phyloP scores from a whole-genome alignment of 2,888 invertebrate species.

The Laothoe populi region DNA sequence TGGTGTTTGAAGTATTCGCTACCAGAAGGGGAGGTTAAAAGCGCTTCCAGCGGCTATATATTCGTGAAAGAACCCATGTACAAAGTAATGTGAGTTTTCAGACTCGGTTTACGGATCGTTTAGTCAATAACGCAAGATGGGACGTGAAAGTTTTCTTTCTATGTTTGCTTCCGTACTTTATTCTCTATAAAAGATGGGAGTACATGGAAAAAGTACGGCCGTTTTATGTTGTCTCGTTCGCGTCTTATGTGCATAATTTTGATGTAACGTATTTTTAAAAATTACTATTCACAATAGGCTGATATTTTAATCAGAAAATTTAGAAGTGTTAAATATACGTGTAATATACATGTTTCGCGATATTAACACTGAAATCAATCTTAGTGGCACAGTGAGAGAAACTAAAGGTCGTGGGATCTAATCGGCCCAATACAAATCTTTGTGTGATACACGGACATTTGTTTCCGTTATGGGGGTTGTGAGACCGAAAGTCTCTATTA shows the following conservation, averaged over 20 bases:
- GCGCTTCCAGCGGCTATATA: constrained; percentile 39
- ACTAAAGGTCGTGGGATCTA: too few relatives aligned
- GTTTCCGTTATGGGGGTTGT: too few relatives aligned
- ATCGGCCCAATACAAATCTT: too few relatives aligned
- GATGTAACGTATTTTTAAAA: not conserved
- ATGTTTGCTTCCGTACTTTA: constrained; percentile 22
- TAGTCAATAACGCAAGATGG: constrained; percentile 57
- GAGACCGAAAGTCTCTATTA: too few relatives aligned
- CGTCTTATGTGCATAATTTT: constrained; percentile 5
- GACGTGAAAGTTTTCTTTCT: constrained; percentile 37
- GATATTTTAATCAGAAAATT: not conserved
- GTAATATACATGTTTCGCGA: too few relatives aligned
- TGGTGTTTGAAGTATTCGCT: constrained; percentile 10
- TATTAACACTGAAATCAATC: too few relatives aligned
- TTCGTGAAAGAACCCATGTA: constrained; percentile 40
- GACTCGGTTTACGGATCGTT: constrained; percentile 53
- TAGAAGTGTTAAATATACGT: not conserved
- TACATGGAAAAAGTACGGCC: constrained; percentile 7
- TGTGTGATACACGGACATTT: too few relatives aligned
- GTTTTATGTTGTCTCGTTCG: constrained; percentile 12
- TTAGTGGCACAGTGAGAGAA: too few relatives aligned
- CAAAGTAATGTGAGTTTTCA: constrained; percentile 52
- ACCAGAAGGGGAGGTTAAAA: constrained; percentile 7
- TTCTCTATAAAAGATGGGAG: constrained; percentile 15
- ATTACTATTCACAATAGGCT: not conserved